These are phyloP conservation scores for Drosophila virilis DNA, from an alignment of 1,140 invertebrate genomes.

Conservation along the genomic window DNA sequence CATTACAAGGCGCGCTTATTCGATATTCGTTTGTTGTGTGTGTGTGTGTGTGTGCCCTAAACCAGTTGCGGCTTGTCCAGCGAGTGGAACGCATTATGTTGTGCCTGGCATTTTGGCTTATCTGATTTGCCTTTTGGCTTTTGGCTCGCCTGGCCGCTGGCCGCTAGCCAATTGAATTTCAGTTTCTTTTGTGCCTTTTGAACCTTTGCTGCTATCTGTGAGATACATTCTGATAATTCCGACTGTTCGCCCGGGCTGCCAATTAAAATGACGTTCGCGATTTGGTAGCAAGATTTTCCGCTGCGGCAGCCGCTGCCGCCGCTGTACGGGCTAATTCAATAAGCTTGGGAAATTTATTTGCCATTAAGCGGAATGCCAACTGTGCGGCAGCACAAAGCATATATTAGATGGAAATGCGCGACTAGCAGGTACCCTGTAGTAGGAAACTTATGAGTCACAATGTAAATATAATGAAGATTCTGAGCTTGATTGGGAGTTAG, in stretches of 20 bases:
- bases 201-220: constrained; percentile 48
- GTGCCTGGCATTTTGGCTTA: constrained; percentile 57
- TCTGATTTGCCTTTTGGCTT: constrained; percentile 71
- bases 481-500: no score
- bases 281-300: constrained; percentile 40
- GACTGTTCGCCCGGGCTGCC: constrained; percentile 64
- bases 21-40: constrained; percentile 30
- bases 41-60: constrained; percentile 26
- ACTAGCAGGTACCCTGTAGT: background rate
- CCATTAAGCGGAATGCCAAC: constrained; percentile 31
- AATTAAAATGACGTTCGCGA: constrained; percentile 74
- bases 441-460: background rate
- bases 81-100: constrained; percentile 56
- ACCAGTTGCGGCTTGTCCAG: constrained; percentile 32
- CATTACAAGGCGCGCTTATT: constrained; percentile 64
- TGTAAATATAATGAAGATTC: no score
- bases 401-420: background rate
- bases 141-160: constrained; percentile 27
- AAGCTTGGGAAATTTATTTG: constrained; percentile 54
- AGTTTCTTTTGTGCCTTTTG: constrained; percentile 45
- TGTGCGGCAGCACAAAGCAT: constrained; percentile 1
- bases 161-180: constrained; percentile 59
- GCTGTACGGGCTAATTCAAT: constrained; percentile 65
- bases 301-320: background rate
- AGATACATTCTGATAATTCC: constrained; percentile 54